Conservation (phyloP, 2,888 invertebrate genomes). For the Lymantria monacha region DNA sequence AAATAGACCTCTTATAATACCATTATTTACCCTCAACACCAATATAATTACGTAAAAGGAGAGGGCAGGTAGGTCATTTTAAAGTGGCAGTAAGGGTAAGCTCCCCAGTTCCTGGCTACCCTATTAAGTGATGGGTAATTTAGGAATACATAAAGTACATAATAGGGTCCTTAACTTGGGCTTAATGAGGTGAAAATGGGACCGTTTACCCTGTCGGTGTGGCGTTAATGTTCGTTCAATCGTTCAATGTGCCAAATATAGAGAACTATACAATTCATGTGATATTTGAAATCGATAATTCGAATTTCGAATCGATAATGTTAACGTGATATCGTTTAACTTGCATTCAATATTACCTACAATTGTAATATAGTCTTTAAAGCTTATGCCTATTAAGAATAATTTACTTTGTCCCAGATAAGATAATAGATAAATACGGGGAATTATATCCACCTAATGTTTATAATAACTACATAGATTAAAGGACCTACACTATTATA, state of each 20-base stretch:
- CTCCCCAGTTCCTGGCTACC: conserved; percentile 62
- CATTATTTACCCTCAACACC: conserved; percentile 16
- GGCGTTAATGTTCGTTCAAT: conserved; percentile 56
- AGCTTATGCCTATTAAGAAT: too few relatives aligned
- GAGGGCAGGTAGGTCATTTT: conserved; percentile 41
- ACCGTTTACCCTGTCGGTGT: conserved; percentile 60
- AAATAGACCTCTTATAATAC: conserved; percentile 40
- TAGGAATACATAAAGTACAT: conserved; percentile 82
- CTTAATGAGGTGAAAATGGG: conserved; percentile 80
- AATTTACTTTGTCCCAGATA: too few relatives aligned
- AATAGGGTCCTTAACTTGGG: conserved; percentile 77
- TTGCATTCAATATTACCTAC: conserved; percentile 5
- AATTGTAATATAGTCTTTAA: too few relatives aligned
- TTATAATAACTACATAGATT: too few relatives aligned
- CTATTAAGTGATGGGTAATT: conserved; percentile 82
- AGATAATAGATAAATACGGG: too few relatives aligned
- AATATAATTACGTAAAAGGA: conserved; percentile 23
- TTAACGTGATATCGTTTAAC: conserved; percentile 21
- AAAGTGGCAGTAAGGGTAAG: conserved; percentile 55
- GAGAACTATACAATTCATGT: conserved; percentile 28
- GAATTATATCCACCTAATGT: too few relatives aligned
- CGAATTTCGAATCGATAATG: conserved; percentile 30
- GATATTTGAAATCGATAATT: conserved; percentile 33
- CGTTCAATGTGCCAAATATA: conserved; percentile 43
- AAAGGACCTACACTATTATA: too few relatives aligned